These are phyloP conservation scores for Agrilus mali DNA, from an alignment of 2,888 invertebrate genomes.

Conservation along the genomic window DNA sequence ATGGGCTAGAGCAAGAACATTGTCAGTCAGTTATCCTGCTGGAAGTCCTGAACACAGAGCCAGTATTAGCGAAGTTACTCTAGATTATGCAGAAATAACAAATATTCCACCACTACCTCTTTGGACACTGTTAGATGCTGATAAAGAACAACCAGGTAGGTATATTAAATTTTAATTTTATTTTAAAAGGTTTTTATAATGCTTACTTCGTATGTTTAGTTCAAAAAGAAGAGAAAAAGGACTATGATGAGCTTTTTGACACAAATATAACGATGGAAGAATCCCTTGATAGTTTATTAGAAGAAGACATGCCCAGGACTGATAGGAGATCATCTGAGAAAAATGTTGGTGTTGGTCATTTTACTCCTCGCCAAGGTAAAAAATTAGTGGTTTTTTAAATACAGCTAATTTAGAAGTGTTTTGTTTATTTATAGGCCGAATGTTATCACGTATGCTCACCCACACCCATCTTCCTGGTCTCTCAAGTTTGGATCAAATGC, in stretches of 20 bases:
- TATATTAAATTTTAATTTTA: neutral
- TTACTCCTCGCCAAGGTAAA: constrained; percentile 67
- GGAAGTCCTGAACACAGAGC: constrained; percentile 70
- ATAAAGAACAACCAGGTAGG: constrained; percentile 62
- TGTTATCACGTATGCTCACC: constrained; percentile 80
- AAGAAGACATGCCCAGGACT: constrained; percentile 40
- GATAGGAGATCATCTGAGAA: constrained; percentile 36
- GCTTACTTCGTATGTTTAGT: constrained; percentile 24
- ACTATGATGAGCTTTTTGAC: constrained; percentile 87
- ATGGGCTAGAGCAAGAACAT: constrained; percentile 80
- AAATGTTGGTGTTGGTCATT: constrained; percentile 53
- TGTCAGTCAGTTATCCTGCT: constrained; percentile 75
- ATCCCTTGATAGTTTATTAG: constrained; percentile 65
- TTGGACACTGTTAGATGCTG: constrained; percentile 91
- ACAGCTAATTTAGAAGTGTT: neutral
- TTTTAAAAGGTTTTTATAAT: neutral
- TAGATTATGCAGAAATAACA: constrained; percentile 91
- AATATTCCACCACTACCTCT: constrained; percentile 97
- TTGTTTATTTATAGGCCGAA: constrained; percentile 42
- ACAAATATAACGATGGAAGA: constrained; percentile 64
- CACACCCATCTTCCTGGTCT: constrained; percentile 91
- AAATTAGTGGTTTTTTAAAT: constrained; percentile 1
- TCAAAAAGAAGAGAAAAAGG: constrained; percentile 38
- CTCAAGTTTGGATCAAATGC: constrained; percentile 98
- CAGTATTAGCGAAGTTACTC: constrained; percentile 75